Percentiles rank a stretch among this genome's conserved stretches.
Evolutionary conservation across 2,888 invertebrate species (phyloP).

Genomic region (Cheilosia variabilis): DNA sequence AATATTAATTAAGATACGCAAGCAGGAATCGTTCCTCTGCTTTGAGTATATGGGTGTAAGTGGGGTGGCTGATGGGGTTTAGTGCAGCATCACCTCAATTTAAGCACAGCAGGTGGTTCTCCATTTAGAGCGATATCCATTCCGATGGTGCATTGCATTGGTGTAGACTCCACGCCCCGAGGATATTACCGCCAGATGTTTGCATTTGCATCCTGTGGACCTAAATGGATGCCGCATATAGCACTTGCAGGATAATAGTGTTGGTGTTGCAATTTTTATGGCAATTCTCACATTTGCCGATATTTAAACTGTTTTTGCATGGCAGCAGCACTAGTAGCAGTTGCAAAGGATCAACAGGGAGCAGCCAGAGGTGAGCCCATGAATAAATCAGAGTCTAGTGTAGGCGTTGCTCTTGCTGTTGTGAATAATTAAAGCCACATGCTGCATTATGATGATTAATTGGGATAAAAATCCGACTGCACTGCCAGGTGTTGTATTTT

Average conservation of each 20-base stretch:
- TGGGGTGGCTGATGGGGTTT: background rate
- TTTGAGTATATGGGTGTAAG: background rate
- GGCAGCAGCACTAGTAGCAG: background rate
- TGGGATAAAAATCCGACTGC: slow-evolving; percentile 60
- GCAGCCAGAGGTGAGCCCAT: slow-evolving; percentile 54
- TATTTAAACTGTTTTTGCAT: slow-evolving; percentile 64
- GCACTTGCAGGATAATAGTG: slow-evolving; percentile 58
- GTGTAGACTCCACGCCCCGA: slow-evolving; percentile 38
- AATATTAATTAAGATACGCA: slow-evolving; percentile 73
- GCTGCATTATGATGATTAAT: slow-evolving; percentile 74
- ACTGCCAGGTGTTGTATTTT: slow-evolving; percentile 45
- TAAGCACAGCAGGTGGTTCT: slow-evolving; percentile 62
- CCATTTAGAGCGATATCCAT: slow-evolving; percentile 49
- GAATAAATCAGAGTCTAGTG: slow-evolving; percentile 67
- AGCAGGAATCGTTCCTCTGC: slow-evolving; percentile 33
- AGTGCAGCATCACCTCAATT: slow-evolving; percentile 30
- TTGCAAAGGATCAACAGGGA: slow-evolving; percentile 65
- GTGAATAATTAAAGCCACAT: slow-evolving; percentile 72
- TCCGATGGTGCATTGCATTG: slow-evolving; percentile 45
- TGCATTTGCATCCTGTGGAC: slow-evolving; percentile 45
- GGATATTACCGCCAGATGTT: slow-evolving; percentile 73
- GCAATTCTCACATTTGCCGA: slow-evolving; percentile 71
- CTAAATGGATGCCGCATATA: slow-evolving; percentile 23
- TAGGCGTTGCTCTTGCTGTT: slow-evolving; percentile 61
- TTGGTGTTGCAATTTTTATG: slow-evolving; percentile 73